phyloP scores from a whole-genome alignment of 2,888 invertebrate genomes.

The Pristionchus mayeri region DNA sequence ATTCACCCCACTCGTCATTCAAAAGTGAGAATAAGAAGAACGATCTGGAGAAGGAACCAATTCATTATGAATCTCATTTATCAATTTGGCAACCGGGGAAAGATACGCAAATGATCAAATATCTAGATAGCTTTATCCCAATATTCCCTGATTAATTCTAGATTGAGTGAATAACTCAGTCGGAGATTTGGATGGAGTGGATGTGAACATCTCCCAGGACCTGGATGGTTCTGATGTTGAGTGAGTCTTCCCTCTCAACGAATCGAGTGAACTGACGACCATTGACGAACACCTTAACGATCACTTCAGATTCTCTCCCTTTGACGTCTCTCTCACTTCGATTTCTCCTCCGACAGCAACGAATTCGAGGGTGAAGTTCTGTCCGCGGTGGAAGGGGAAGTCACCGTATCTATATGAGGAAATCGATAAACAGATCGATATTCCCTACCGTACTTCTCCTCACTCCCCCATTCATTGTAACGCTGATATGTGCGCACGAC shows the following conservation, averaged over 20 bases:
- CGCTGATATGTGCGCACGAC: slow-evolving; percentile 84
- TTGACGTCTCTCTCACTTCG: slow-evolving; percentile 46
- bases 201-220: slow-evolving; percentile 47
- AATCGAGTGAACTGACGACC: slow-evolving; percentile 60
- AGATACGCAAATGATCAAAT: too few species aligned
- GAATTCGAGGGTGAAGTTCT: slow-evolving; percentile 64
- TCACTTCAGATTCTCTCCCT: too few species aligned
- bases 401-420: background rate
- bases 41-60: too few species aligned
- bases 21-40: too few species aligned
- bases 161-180: too few species aligned
- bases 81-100: too few species aligned
- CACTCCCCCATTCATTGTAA: slow-evolving; percentile 81
- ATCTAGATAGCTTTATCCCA: too few species aligned
- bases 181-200: slow-evolving; percentile 45
- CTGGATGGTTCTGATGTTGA: slow-evolving; percentile 55
- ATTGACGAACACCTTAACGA: slow-evolving; percentile 63
- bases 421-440: background rate
- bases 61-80: too few species aligned
- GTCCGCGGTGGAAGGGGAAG: slow-evolving; percentile 49
- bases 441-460: slow-evolving; percentile 55
- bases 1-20: too few species aligned
- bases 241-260: slow-evolving; percentile 58
- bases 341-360: slow-evolving; percentile 58
- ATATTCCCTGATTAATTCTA: too few species aligned